Evolutionary conservation across 2,888 invertebrate species (phyloP).

Genomic region (Drosophila lacicola): DNA sequence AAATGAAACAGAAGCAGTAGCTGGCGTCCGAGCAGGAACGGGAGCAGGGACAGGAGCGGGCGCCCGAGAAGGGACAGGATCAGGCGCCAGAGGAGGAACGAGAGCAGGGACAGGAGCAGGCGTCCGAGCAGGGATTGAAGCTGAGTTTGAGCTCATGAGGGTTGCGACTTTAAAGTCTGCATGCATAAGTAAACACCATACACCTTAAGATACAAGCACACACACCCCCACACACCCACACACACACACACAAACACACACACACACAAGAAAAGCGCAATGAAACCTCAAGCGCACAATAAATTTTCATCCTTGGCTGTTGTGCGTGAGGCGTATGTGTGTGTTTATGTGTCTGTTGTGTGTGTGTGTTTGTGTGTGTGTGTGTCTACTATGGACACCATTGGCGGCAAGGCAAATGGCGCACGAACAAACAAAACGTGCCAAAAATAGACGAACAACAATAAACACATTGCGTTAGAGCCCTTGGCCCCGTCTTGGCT

Average conservation of each 20-base stretch:
- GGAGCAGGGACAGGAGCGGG: not conserved
- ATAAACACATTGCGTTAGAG: constrained; percentile 43
- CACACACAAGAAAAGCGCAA: constrained; percentile 55
- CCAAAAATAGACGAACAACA: constrained; percentile 63
- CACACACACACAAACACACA: constrained; percentile 1
- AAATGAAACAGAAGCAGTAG: not conserved
- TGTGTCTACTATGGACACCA: constrained; percentile 1
- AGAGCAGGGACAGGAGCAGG: not conserved
- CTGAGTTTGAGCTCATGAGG: not conserved
- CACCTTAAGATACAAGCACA: constrained; percentile 25
- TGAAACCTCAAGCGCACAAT: constrained; percentile 55
- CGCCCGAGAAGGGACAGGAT: not conserved
- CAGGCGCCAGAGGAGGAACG: not conserved
- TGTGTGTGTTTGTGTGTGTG: constrained; percentile 13
- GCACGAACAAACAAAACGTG: constrained; percentile 62
- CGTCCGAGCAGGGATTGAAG: not conserved
- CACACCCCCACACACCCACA: constrained; percentile 16
- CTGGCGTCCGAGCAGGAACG: not conserved
- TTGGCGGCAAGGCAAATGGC: constrained; percentile 40
- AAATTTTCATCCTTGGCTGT: constrained; percentile 26
- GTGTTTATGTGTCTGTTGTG: constrained; percentile 5
- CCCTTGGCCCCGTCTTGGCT: constrained; percentile 1
- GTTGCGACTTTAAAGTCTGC: constrained; percentile 58
- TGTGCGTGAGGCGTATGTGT: constrained; percentile 4
- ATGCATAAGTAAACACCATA: constrained; percentile 56